Evolutionary conservation across 1,140 invertebrate species (phyloP), one percentile per base, ranked within the genome.

Genomic region (Bombus terrestris): DNA sequence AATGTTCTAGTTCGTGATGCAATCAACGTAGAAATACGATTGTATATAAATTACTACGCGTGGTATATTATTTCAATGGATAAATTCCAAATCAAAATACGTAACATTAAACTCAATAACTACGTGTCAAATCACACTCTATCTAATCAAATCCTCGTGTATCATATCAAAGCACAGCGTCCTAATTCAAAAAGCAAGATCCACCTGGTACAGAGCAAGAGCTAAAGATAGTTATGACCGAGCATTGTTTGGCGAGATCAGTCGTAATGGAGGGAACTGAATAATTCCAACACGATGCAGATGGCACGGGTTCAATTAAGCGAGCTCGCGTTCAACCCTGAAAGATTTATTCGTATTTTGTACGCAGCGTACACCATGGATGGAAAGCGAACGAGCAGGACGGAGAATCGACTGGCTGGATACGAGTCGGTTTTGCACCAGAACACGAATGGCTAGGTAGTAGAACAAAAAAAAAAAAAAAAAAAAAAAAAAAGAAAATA

Each of bases 281-380:
- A 80, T 80, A 80, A 80, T 47, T 80, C 37, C 43, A 28, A 25
- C 32, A 25, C 41, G 66, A 69, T 39, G 64, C 78, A 47, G 64
- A 53, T 53, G 78, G 32, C 64, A 53, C 78, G 75, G 57, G 66
- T 69, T 80, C 78, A 69, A 80, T 80, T 80, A 80, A 69, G 59
- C 32, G 35, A 43, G 43, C 41, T 39, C n/a, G 37, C 37, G 37
- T n/a, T 80, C 47, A 62, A 62, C 41, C 37, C 68, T 71, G 47
- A 72, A 72, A 59, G 47, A 81, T 57, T 80, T 80, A 80, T 80
- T 80, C 66, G 25, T 53, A 66, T 80, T 80, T 80, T 22, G 64
- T 18, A 35, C 18, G 32, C 35, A 35, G 9, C 22, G 28, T 13
- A 9, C 1, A 39, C 18, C 15, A 32, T 18, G 35, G 13, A 18